These are phyloP conservation scores for Acleris laterana DNA, from an alignment of 2,888 invertebrate genomes.

Conservation along the genomic window DNA sequence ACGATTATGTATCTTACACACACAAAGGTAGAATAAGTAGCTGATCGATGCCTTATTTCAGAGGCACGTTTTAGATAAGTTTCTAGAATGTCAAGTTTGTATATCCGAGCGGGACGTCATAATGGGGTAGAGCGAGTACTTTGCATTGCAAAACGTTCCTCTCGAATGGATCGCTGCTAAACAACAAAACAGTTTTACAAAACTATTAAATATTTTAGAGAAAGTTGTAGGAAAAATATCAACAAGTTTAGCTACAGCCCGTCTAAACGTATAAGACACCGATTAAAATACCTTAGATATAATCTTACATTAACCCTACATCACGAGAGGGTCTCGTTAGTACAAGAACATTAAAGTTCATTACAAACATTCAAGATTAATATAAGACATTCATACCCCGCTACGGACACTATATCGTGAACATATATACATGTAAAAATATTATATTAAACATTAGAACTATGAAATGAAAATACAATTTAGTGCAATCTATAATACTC, in stretches of 20 bases:
- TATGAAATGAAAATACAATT: conserved; percentile 28
- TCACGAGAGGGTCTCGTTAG: conserved; percentile 28
- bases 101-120: too few relatives aligned
- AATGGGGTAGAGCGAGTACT: too few relatives aligned
- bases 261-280: conserved; percentile 61
- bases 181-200: too few relatives aligned
- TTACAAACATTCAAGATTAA: conserved; percentile 29
- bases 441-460: conserved; percentile 11
- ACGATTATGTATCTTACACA: too few relatives aligned
- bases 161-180: background rate
- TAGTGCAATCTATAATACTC: conserved; percentile 24
- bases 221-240: background rate
- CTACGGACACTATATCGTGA: conserved; percentile 20
- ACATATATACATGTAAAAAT: conserved; percentile 28
- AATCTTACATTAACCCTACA: conserved; percentile 16
- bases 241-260: conserved; percentile 58
- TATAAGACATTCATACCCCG: conserved; percentile 23
- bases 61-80: too few relatives aligned
- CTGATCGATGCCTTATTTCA: too few relatives aligned
- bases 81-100: too few relatives aligned
- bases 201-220: too few relatives aligned
- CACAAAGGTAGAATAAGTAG: too few relatives aligned
- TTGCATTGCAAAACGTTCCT: background rate
- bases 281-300: conserved; percentile 47
- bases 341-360: conserved; percentile 18